phyloP scores from a whole-genome alignment of 2,797 vertebrate species.

The Spinibarbus caldwelli region DNA sequence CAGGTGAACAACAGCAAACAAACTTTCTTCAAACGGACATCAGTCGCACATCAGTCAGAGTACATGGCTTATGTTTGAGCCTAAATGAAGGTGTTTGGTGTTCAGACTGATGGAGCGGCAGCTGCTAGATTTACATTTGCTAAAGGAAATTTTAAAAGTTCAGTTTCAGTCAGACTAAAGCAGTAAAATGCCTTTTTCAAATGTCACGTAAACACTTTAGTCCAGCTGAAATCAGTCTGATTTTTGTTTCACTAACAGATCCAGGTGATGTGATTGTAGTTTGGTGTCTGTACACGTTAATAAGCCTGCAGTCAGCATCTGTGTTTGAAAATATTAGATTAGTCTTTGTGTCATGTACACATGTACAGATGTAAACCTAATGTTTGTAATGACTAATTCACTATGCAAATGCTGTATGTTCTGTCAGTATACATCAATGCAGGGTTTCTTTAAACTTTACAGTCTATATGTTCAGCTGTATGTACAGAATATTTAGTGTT shows the following conservation, averaged over 20 bases:
- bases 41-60: background rate
- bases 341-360: background rate
- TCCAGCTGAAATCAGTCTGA: background rate
- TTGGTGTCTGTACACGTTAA: too few relatives aligned
- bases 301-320: too few relatives aligned
- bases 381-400: background rate
- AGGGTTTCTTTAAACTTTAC: background rate
- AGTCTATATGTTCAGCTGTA: background rate
- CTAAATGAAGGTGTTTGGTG: background rate
- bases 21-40: background rate
- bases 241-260: background rate
- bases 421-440: background rate
- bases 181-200: background rate
- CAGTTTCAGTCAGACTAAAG: background rate
- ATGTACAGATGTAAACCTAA: background rate
- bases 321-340: background rate
- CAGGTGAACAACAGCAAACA: conserved; percentile 80
- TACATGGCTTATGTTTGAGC: background rate
- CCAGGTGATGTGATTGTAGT: background rate
- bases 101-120: background rate
- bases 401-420: background rate
- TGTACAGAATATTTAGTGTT: background rate
- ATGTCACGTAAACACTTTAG: background rate
- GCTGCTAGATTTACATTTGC: background rate
- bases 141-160: too few relatives aligned